Conservation (phyloP, 2,797 vertebrate genomes). For the Enteromius viviparus region DNA sequence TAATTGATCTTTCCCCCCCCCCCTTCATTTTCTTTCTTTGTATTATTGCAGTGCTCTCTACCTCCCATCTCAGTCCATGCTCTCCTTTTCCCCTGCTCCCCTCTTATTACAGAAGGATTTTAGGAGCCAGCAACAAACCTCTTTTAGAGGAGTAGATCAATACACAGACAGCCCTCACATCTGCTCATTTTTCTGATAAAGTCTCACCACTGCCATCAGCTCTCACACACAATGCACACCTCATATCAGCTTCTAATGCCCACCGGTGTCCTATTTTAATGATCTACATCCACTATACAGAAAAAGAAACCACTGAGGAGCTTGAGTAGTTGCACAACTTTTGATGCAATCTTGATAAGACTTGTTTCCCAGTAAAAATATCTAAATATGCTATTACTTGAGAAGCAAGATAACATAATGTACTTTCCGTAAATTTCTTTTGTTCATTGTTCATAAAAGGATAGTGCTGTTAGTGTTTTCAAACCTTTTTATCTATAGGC, state of each 20-base stretch:
- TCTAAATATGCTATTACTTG: not conserved
- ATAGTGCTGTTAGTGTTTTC: not conserved
- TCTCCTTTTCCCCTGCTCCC: not conserved
- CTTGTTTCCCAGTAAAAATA: not conserved
- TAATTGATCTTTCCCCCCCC: not conserved
- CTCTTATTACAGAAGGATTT: constrained; percentile 35
- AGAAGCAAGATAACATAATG: not conserved
- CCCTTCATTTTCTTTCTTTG: not conserved
- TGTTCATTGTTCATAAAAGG: not conserved
- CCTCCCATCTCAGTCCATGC: not conserved
- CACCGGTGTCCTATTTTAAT: constrained; percentile 11
- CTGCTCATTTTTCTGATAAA: constrained; percentile 46
- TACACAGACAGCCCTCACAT: constrained; percentile 38
- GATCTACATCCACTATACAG: constrained; percentile 14
- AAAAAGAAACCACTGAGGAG: not conserved
- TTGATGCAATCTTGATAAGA: not conserved
- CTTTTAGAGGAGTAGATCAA: constrained; percentile 39
- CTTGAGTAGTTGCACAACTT: not conserved
- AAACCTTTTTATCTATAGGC: not conserved
- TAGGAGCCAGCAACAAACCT: constrained; percentile 36
- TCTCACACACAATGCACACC: constrained; percentile 14
- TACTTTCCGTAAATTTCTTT: not conserved
- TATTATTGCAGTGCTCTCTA: not conserved
- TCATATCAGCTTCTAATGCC: constrained; percentile 1
- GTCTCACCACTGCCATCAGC: constrained; percentile 19